Percentiles rank a stretch among this genome's conserved stretches.
phyloP scores from a whole-genome alignment of 2,797 vertebrate genomes.

The Thunnus albacares region DNA sequence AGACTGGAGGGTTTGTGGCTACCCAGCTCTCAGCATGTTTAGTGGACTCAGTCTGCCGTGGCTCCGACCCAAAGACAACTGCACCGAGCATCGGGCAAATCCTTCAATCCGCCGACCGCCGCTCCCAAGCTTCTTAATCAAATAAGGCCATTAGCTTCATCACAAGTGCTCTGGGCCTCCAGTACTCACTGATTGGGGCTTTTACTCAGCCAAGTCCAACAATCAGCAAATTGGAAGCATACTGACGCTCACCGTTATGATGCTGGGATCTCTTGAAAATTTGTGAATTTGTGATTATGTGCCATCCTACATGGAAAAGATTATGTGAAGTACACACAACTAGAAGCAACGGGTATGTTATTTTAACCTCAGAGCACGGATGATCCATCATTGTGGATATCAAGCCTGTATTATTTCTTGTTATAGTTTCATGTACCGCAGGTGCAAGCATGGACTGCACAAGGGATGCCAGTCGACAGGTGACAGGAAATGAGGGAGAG shows the following conservation, averaged over 20 bases:
- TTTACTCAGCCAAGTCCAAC: slow-evolving; percentile 42
- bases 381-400: background rate
- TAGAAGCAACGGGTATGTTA: background rate
- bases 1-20: slow-evolving; percentile 48
- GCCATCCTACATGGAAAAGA: slow-evolving; percentile 8
- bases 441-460: no score
- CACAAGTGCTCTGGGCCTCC: slow-evolving; percentile 41
- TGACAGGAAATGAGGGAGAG: no score
- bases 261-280: background rate
- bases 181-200: slow-evolving; percentile 24
- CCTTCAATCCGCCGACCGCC: slow-evolving; percentile 66
- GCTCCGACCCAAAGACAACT: slow-evolving; percentile 74
- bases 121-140: slow-evolving; percentile 73
- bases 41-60: slow-evolving; percentile 55
- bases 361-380: background rate
- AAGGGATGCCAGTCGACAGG: no score
- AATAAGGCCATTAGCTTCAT: slow-evolving; percentile 75
- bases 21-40: slow-evolving; percentile 39
- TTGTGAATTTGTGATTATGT: background rate
- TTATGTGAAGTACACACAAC: background rate
- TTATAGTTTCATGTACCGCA: no score
- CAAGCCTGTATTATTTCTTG: background rate
- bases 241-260: background rate
- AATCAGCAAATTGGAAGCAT: slow-evolving; percentile 5
- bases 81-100: slow-evolving; percentile 65